These are phyloP conservation scores for Chrysemys picta DNA, from an alignment of 2,113 vertebrate genomes.

Conservation along the genomic window DNA sequence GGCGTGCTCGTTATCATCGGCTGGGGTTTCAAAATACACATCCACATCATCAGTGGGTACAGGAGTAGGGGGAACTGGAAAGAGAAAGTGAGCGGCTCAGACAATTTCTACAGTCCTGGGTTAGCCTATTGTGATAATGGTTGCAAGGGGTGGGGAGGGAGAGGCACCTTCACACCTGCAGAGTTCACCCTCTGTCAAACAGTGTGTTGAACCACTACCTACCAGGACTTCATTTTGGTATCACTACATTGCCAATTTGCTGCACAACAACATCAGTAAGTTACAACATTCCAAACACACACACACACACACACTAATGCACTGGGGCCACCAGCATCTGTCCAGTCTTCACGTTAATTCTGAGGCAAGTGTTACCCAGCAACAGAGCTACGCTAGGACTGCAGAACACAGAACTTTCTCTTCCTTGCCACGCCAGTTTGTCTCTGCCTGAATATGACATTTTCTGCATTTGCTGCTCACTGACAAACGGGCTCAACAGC, in stretches of 20 bases:
- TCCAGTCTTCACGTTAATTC: background rate
- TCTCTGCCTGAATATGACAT: background rate
- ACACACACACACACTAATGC: background rate
- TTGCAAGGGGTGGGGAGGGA: background rate
- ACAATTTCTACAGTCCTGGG: rapidly evolving
- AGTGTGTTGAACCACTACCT: background rate
- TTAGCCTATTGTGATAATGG: background rate
- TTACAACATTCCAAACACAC: background rate
- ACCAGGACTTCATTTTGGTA: background rate
- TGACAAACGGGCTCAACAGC: slow-evolving; percentile 45
- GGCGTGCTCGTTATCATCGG: slow-evolving; percentile 95
- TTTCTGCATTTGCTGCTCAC: background rate
- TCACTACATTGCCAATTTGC: background rate
- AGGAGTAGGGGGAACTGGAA: slow-evolving; percentile 82
- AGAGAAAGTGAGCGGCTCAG: background rate
- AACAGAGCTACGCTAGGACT: background rate
- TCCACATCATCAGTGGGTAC: slow-evolving; percentile 95
- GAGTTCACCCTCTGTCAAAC: background rate
- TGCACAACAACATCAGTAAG: background rate
- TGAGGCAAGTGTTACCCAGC: background rate
- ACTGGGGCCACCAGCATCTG: background rate
- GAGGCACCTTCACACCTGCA: background rate
- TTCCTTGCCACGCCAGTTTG: background rate
- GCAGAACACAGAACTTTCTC: background rate
- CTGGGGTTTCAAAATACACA: slow-evolving; percentile 96